phyloP scores from a whole-genome alignment of 1,140 invertebrate genomes.

The Trichomalopsis sarcophagae region DNA sequence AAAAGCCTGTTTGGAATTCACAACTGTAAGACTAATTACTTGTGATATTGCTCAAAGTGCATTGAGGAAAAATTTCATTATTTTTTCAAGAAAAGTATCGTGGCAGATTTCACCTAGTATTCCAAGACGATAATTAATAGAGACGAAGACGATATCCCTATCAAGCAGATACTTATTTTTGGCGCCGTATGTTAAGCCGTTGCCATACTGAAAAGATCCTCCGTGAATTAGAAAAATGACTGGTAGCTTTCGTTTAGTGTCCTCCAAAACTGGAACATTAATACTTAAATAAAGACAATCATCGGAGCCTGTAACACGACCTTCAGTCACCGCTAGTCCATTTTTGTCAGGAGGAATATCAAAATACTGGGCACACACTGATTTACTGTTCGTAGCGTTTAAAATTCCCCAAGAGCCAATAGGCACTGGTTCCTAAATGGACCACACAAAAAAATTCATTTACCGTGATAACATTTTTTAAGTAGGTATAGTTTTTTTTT shows the following conservation, averaged over 20 bases:
- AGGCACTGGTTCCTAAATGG: constrained; percentile 15
- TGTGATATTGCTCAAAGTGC: too few relatives aligned
- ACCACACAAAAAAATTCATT: too few relatives aligned
- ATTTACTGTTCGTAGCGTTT: not conserved
- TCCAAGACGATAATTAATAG: constrained; percentile 80
- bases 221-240: constrained; percentile 84
- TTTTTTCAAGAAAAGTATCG: too few relatives aligned
- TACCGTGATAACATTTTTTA: too few relatives aligned
- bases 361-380: constrained; percentile 19
- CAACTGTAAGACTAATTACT: too few relatives aligned
- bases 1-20: constrained; percentile 65
- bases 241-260: constrained; percentile 75
- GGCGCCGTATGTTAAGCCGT: constrained; percentile 68
- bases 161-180: constrained; percentile 72
- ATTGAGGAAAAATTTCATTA: too few relatives aligned
- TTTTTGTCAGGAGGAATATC: constrained; percentile 1
- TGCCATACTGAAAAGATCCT: constrained; percentile 74
- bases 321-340: not conserved
- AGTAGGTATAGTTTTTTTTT: too few relatives aligned
- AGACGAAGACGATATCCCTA: constrained; percentile 77
- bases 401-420: not conserved
- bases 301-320: constrained; percentile 71
- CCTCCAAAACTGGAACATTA: constrained; percentile 75
- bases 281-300: constrained; percentile 88
- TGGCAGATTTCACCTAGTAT: constrained; percentile 70